Evolutionary conservation across 2,113 vertebrate species (phyloP).

Genomic region (Haemorhous mexicanus): DNA sequence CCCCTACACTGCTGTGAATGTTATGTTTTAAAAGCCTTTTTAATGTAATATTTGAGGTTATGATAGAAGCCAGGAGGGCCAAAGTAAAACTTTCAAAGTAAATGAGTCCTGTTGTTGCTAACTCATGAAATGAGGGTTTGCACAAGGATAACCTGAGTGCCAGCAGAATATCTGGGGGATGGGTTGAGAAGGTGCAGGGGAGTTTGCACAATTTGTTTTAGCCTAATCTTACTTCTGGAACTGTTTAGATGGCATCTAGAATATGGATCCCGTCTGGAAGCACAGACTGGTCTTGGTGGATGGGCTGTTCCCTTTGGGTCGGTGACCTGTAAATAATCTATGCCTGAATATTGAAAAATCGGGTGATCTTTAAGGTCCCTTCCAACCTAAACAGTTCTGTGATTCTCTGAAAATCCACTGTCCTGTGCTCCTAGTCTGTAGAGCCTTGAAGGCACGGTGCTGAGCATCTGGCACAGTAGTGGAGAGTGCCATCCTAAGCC

Average conservation of each 20-base stretch:
- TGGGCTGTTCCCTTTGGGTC: neutral
- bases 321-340: neutral
- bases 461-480: neutral
- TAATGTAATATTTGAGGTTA: slow-evolving; percentile 57
- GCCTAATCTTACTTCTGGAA: slow-evolving; percentile 11
- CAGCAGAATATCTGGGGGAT: neutral
- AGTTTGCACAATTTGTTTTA: neutral
- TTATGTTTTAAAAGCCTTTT: slow-evolving; percentile 61
- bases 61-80: slow-evolving; percentile 63
- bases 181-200: slow-evolving; percentile 28
- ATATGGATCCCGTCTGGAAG: neutral
- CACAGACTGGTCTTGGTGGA: neutral
- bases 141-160: neutral
- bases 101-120: slow-evolving; percentile 21
- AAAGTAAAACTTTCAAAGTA: slow-evolving; percentile 54
- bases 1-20: slow-evolving; percentile 1
- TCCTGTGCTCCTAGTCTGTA: neutral
- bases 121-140: neutral
- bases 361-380: neutral
- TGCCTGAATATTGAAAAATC: neutral
- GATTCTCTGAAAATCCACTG: neutral
- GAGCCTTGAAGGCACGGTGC: accelerated
- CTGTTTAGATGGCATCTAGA: slow-evolving; percentile 16
- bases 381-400: neutral
- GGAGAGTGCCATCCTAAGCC: neutral